Base-by-base conservation (phyloP, 1,140 invertebrate species). In the Conus betulinus region DNA sequence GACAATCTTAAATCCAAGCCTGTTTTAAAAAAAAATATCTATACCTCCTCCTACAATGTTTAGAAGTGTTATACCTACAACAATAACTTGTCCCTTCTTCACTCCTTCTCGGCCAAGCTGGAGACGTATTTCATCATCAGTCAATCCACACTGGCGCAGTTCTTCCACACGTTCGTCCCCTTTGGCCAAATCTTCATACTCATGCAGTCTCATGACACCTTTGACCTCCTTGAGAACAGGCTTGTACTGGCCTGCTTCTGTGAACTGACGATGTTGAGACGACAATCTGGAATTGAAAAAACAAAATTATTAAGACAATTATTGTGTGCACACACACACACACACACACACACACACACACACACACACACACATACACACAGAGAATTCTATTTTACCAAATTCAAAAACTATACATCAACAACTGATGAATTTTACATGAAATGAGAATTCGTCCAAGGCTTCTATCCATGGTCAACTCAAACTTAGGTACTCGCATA, bases 101-200 rank as follows among this genome's bases (percentile, higher is more conserved):
- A 39, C 8, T 39, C 39, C 57, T 87, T 78, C 79, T 90, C 78
- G 27, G 25, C 71, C 63, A n/a, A 94, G 53, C 85, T 93, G 93
- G 5, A 93, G 89, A 39, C 89, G 39, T 23, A 94, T 91, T 79
- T 94, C 93, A 17, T 93, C 93, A 23, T 93, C 90, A 20, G 91
- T 92, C 55, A 94, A 89, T 39, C 93, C 93, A 91, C 90, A 93
- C 76, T 91, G 88, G 53, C 89, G 90, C 55, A 94, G 89, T 89
- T 91, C 89, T 63, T 91, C 91, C 60, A 93, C 90, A 20, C 91
- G 88, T 7, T 51, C 71, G 87, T 93, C 92, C 20, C 86, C 88
- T n/a, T 91, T 85, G 17, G 89, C 91, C 11, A 92, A 51, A 27
- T 85, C 83, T 39, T 90, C 39, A 85, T 92, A 93, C 8, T 92